Conservation (phyloP, 2,888 invertebrate genomes). For the Agapostemon virescens region DNA sequence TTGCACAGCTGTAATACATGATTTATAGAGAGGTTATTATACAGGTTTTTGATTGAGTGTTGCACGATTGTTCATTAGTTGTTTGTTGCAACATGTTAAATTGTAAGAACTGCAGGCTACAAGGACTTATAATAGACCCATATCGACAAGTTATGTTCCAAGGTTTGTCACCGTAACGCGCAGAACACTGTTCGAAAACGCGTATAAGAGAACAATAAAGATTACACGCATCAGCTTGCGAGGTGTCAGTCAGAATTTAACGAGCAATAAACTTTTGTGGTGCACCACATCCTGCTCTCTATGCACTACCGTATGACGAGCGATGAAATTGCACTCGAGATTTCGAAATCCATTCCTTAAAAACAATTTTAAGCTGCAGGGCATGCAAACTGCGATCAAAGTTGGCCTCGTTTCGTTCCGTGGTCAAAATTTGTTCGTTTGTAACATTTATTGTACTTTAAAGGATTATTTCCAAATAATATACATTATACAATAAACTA, state of each 20-base stretch:
- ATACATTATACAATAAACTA: neutral
- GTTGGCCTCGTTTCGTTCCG: neutral
- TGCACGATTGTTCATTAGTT: too few species aligned
- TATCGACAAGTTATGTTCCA: neutral
- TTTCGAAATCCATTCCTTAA: constrained; percentile 3
- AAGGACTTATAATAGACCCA: too few species aligned
- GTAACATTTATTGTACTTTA: neutral
- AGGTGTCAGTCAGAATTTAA: constrained; percentile 58
- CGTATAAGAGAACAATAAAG: constrained; percentile 47
- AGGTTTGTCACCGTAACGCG: neutral
- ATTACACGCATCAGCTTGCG: constrained; percentile 49
- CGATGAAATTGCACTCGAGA: neutral
- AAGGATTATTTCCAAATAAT: neutral
- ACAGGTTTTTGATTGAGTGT: too few species aligned
- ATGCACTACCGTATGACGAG: constrained; percentile 23
- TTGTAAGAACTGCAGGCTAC: too few species aligned
- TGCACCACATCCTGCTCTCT: constrained; percentile 64
- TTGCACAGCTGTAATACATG: too few species aligned
- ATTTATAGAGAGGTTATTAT: too few species aligned
- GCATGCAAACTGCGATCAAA: neutral
- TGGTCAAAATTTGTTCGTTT: neutral
- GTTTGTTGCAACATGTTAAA: too few species aligned
- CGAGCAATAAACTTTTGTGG: constrained; percentile 67
- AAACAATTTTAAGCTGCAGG: neutral
- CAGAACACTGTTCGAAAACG: constrained; percentile 18